Conservation (phyloP, 1,140 invertebrate genomes). For the Hylyphantes graminicola region DNA sequence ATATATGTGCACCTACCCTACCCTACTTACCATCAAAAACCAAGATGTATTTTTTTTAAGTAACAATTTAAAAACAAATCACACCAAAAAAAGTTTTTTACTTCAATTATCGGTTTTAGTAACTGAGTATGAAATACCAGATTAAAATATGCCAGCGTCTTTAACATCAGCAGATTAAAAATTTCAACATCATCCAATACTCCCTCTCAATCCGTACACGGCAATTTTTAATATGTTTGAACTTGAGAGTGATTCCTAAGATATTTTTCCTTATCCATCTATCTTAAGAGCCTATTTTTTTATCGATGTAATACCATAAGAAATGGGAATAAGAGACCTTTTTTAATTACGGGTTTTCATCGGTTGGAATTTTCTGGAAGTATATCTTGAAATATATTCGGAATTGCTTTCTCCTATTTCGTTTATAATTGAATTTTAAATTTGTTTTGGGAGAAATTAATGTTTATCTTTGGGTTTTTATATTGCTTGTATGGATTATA, state of each 20-base stretch:
- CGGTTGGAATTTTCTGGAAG: neutral
- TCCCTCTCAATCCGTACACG: neutral
- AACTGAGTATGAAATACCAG: too few species aligned
- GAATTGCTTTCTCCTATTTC: neutral
- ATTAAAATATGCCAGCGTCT: too few species aligned
- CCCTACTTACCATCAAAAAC: too few species aligned
- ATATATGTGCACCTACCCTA: too few species aligned
- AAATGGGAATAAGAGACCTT: neutral
- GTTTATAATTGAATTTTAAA: slow-evolving; percentile 36
- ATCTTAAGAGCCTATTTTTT: neutral
- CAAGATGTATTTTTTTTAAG: too few species aligned
- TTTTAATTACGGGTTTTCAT: slow-evolving; percentile 22
- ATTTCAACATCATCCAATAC: too few species aligned
- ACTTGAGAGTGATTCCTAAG: neutral
- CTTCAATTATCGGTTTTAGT: too few species aligned
- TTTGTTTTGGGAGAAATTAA: neutral
- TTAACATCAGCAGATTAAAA: too few species aligned
- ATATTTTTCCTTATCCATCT: slow-evolving; percentile 23
- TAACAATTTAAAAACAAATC: too few species aligned
- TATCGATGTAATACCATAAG: neutral
- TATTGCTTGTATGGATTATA: neutral
- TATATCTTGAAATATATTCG: neutral
- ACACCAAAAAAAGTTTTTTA: too few species aligned
- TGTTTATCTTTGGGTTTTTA: neutral
- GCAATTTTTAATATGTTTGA: slow-evolving; percentile 32